Evolutionary conservation across 2,113 vertebrate species (phyloP), one percentile per base, ranked within the genome.

Genomic region (Catagonus wagneri): DNA sequence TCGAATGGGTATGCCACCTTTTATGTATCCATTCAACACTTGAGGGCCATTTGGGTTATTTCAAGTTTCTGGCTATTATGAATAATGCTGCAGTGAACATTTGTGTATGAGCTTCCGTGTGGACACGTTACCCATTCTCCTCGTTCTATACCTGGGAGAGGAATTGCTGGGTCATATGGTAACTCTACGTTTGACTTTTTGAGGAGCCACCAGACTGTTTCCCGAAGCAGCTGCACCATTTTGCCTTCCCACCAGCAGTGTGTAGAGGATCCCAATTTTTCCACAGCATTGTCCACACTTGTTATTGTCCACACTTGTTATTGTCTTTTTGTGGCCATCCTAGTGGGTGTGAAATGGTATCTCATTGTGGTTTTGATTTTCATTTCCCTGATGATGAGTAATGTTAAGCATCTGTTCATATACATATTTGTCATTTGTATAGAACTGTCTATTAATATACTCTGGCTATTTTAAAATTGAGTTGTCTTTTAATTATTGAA

Each of bases 361-460:
- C 36, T 89, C 83, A 36, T 25, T 63, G 68, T 92, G 84, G 88
- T 36, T 96, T 92, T 74, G 69, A 39, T 90, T 83, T 95, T 63
- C 71, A 58, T 95, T 95, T 89, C 44, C 66, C 65, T 86, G 20
- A 17, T 44, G 36, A 56, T 60, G 68, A 74, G 50, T 83, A 74
- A 83, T 71, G 56, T 78, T 86, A 68, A 89, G 9, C 34, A 74
- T 89, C 50, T 90, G 27, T 93, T 92, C 74, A 20, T 83, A 25
- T 32, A 65, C 29, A 79, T 66, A 52, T 54, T 91, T 85, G 60
- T 44, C 76, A 63, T 36, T 78, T 76, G 12, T 79, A 11, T 80
- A 25, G 50, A 66, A 61, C 58, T 91, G 15, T n/a, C 52, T 94
- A 3, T 95, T 90, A 60, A 75, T 36, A 60, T 79, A 52, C 65